These are phyloP conservation scores for Aporophyla nigra DNA, from an alignment of 2,888 invertebrate species.

Conservation along the genomic window DNA sequence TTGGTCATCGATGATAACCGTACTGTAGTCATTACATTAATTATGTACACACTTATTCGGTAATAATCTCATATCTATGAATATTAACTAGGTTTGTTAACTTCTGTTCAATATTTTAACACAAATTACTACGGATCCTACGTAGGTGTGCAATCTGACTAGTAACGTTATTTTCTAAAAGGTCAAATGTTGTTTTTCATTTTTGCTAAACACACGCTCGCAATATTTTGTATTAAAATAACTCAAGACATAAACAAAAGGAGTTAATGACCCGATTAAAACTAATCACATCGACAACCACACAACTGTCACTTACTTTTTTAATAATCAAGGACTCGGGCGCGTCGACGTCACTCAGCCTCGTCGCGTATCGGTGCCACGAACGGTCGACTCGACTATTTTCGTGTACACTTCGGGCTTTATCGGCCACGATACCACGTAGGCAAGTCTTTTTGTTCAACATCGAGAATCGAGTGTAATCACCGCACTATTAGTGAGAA, in stretches of 20 bases:
- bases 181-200: slow-evolving; percentile 1
- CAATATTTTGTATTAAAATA: slow-evolving; percentile 7
- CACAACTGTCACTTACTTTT: slow-evolving; percentile 77
- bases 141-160: slow-evolving; percentile 14
- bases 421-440: slow-evolving; percentile 62
- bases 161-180: slow-evolving; percentile 31
- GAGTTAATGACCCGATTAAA: slow-evolving; percentile 65
- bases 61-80: slow-evolving; percentile 38
- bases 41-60: slow-evolving; percentile 36
- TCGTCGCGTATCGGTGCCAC: slow-evolving; percentile 79
- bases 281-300: slow-evolving; percentile 66
- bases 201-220: background rate
- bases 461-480: slow-evolving; percentile 64
- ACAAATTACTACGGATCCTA: slow-evolving; percentile 4
- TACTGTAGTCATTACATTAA: slow-evolving; percentile 28
- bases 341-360: slow-evolving; percentile 72
- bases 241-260: slow-evolving; percentile 45
- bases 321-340: slow-evolving; percentile 80
- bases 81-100: slow-evolving; percentile 46
- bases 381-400: slow-evolving; percentile 74
- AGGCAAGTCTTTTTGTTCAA: slow-evolving; percentile 64
- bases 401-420: slow-evolving; percentile 76
- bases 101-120: slow-evolving; percentile 47
- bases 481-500: slow-evolving; percentile 66
- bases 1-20: slow-evolving; percentile 12